Evolutionary conservation across 2,113 vertebrate genomes (phyloP), one percentile per base, ranked within the genome.

Genomic region (Notiomystis cincta): DNA sequence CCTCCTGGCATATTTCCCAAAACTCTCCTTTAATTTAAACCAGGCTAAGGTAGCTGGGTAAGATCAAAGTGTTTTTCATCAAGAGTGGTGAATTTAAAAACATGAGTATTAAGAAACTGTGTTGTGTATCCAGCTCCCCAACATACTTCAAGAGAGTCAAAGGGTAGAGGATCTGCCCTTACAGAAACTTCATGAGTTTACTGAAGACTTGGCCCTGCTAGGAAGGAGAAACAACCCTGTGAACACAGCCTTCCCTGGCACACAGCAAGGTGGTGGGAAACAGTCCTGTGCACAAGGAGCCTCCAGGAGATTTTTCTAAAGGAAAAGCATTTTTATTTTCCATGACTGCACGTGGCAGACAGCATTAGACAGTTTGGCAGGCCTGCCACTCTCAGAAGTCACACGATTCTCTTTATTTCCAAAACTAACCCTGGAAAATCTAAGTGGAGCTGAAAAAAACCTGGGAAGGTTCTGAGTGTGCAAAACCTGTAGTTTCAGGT

Each of bases 21-120:
- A 89, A 83, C 38, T 81, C 13, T 72, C 19, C 31, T 93, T 93
- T 94, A 96, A 95, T 94, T 95, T 95, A 89, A 96, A 83, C 62
- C 89, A 83, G 80, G 53, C 70, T 88, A 82, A 92, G 82, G 89
- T 90, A 88, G 75, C 53, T 56, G 67, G 21, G 53, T 69, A 80
- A 90, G 31, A 90, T 77, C 82, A 89, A 94, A 94, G 87, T n/a
- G 31, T 12, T 94, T 88, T 88, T 82, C 82, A 71, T 67, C 45
- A 72, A 69, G 67, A 72, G 37, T 48, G 9, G 35, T 25, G 31
- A 96, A 82, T 72, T 72, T 69, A 53, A 79, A 81, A 92, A 64
- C 4, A 9, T 1, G 1, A 67, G 30, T 76, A 56, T 69, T 88
- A 82, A 47, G 57, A 86, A 88, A 93, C 27, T 2, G 0, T 38